Percentiles rank a stretch among this genome's conserved stretches.
These are phyloP conservation scores for Ceratotherium simum DNA, from an alignment of 2,113 vertebrate genomes.

Conservation along the genomic window DNA sequence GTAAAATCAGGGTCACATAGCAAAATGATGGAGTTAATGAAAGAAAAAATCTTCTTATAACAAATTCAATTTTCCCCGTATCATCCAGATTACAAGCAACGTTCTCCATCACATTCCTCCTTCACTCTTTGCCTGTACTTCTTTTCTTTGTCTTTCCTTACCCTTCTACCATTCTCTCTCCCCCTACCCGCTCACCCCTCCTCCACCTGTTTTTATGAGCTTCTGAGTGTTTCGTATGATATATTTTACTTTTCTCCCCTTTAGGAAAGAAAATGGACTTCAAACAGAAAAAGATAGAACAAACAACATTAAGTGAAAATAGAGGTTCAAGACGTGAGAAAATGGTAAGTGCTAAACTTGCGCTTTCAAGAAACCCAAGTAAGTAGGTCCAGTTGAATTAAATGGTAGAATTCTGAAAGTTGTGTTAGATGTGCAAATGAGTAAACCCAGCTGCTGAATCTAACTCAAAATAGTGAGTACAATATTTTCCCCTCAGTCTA, in stretches of 20 bases:
- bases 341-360: background rate
- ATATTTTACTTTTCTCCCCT: background rate
- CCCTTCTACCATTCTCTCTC: background rate
- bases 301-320: background rate
- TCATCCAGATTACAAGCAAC: background rate
- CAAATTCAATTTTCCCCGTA: background rate
- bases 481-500: background rate
- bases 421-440: background rate
- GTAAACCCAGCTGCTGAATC: background rate
- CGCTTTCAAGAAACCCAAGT: background rate
- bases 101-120: background rate
- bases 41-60: background rate
- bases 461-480: background rate
- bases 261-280: background rate
- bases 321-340: background rate
- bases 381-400: background rate
- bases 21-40: background rate
- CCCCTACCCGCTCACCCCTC: rapidly evolving
- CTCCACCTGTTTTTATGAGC: background rate
- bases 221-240: background rate
- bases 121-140: background rate
- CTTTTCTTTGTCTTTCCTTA: background rate
- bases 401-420: background rate
- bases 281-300: background rate
- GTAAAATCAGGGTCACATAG: background rate